These are phyloP conservation scores for Momotus momota DNA, from an alignment of 2,797 vertebrate species.

Conservation along the genomic window DNA sequence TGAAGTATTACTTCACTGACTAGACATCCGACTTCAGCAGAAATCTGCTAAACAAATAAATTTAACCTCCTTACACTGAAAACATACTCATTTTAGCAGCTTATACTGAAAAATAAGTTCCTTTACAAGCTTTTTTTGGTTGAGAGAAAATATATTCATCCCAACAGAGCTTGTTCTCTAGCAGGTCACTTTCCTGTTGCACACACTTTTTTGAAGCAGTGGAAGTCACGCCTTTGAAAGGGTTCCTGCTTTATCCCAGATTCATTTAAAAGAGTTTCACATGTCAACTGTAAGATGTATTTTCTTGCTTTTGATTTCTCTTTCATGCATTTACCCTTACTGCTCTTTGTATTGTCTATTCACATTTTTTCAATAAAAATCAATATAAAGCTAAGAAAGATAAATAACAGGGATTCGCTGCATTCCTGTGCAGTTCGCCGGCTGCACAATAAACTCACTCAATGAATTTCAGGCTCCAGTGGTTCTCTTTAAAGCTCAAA, in stretches of 20 bases:
- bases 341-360: slow-evolving; percentile 19
- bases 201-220: slow-evolving; percentile 39
- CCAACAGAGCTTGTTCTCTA: slow-evolving; percentile 31
- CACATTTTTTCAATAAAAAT: slow-evolving; percentile 27
- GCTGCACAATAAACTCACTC: neutral
- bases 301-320: slow-evolving; percentile 41
- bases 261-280: slow-evolving; percentile 40
- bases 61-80: slow-evolving; percentile 56
- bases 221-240: slow-evolving; percentile 49
- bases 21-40: slow-evolving; percentile 34
- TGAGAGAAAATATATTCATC: slow-evolving; percentile 55
- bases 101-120: slow-evolving; percentile 48
- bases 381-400: slow-evolving; percentile 27
- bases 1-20: slow-evolving; percentile 43
- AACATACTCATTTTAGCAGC: slow-evolving; percentile 29
- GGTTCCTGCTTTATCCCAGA: slow-evolving; percentile 29
- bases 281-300: neutral
- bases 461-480: neutral
- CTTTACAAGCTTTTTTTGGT: slow-evolving; percentile 29
- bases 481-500: neutral
- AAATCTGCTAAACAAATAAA: slow-evolving; percentile 48
- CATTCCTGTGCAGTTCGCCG: neutral
- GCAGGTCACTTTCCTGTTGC: slow-evolving; percentile 57
- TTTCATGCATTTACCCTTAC: slow-evolving; percentile 39
- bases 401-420: neutral